phyloP scores from a whole-genome alignment of 2,888 invertebrate genomes.

The Ectemnius continuus region DNA sequence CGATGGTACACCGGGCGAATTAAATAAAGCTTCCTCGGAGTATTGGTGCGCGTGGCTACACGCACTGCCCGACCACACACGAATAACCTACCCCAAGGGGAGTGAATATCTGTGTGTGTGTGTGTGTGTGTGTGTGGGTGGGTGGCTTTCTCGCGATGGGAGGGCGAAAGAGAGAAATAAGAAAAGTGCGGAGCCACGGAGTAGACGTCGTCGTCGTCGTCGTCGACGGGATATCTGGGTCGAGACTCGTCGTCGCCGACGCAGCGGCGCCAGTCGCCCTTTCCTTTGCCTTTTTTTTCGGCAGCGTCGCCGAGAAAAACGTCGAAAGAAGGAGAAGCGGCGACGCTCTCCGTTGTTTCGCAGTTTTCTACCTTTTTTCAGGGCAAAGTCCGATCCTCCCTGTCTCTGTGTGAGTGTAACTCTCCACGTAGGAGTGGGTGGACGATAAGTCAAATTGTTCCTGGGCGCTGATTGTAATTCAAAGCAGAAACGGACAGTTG shows the following conservation, averaged over 20 bases:
- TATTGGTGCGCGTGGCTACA: conserved; percentile 17
- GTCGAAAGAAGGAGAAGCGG: conserved; percentile 44
- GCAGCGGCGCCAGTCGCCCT: conserved; percentile 75
- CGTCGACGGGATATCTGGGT: conserved; percentile 74
- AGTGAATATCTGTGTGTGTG: no score
- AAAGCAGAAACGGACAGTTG: conserved; percentile 7
- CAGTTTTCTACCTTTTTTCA: conserved; percentile 45
- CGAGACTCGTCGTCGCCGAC: conserved; percentile 77
- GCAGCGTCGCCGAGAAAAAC: conserved; percentile 50
- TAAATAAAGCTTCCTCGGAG: conserved; percentile 12
- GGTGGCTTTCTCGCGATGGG: conserved; percentile 57
- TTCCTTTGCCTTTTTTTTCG: conserved; percentile 60
- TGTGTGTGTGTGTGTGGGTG: no score
- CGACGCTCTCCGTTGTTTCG: conserved; percentile 51
- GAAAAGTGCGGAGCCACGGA: conserved; percentile 63
- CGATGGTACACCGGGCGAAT: conserved; percentile 11
- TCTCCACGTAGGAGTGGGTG: background rate
- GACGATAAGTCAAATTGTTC: conserved; percentile 44
- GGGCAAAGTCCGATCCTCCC: background rate
- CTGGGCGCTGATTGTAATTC: conserved; percentile 26
- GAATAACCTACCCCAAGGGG: conserved; percentile 73
- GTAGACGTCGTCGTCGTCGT: conserved; percentile 64
- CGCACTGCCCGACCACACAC: conserved; percentile 47
- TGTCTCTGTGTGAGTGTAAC: no score
- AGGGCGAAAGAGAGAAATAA: conserved; percentile 67